These are phyloP conservation scores for Myotis vivesi DNA, from an alignment of 2,797 vertebrate genomes.

Conservation along the genomic window DNA sequence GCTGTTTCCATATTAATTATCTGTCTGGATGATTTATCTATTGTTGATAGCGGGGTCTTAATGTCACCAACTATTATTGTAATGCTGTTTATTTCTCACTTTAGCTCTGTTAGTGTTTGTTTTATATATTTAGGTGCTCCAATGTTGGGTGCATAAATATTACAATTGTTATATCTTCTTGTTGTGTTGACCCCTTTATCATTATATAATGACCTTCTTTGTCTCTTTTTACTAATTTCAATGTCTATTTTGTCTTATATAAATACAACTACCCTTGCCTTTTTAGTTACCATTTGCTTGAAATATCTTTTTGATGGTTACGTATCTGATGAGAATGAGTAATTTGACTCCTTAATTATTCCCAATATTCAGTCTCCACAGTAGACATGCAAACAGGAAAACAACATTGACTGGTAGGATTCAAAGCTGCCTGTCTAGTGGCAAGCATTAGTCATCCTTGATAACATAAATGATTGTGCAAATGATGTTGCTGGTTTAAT, in stretches of 20 bases:
- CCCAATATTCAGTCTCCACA: conserved; percentile 26
- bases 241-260: not conserved
- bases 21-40: not conserved
- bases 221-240: conserved; percentile 15
- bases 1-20: not conserved
- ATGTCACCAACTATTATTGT: not conserved
- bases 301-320: conserved; percentile 17
- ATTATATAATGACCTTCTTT: not conserved
- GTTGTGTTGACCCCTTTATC: not conserved
- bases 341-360: conserved; percentile 48
- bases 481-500: conserved; percentile 47
- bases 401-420: conserved; percentile 48
- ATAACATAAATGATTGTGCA: conserved; percentile 51
- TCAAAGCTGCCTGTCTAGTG: conserved; percentile 44
- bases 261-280: not conserved
- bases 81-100: conserved; percentile 19
- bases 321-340: conserved; percentile 49
- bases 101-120: not conserved
- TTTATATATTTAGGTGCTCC: not conserved
- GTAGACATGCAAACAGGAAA: conserved; percentile 52
- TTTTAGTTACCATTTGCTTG: not conserved
- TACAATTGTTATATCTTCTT: not conserved
- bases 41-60: not conserved
- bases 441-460: conserved; percentile 64
- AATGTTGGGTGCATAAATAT: not conserved